A percentile compares a stretch with the other conserved stretches of the same genome.
Conservation (phyloP, 1,140 invertebrate species). For the Colletes latitarsis region DNA sequence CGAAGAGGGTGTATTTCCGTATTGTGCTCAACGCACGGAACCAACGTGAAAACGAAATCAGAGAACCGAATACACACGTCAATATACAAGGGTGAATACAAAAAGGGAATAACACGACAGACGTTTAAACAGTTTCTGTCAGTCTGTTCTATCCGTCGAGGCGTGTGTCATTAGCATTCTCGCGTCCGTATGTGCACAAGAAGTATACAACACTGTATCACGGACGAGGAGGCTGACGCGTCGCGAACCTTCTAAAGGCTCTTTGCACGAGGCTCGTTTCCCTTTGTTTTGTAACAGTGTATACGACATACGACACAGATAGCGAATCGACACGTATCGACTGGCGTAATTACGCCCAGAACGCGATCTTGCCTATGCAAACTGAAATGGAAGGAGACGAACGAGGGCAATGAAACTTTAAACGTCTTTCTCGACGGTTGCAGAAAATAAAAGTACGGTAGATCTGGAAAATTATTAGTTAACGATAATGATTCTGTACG, state of each 20-base stretch:
- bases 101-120: no score
- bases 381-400: neutral
- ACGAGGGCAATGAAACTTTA: neutral
- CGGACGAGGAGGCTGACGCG: conserved; percentile 33
- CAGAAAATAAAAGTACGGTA: neutral
- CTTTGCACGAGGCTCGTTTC: conserved; percentile 1
- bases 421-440: neutral
- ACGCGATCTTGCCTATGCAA: neutral
- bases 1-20: no score
- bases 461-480: neutral
- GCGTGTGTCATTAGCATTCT: conserved; percentile 25
- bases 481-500: neutral
- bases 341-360: conserved; percentile 24
- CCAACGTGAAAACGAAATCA: neutral
- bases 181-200: neutral
- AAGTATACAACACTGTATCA: conserved; percentile 18
- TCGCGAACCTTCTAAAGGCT: conserved; percentile 12
- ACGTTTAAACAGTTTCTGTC: no score
- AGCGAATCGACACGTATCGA: conserved; percentile 10
- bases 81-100: no score
- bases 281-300: conserved; percentile 10
- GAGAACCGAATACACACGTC: neutral
- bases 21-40: no score
- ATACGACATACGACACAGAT: neutral
- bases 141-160: conserved; percentile 26